A percentile compares a stretch with the other conserved stretches of the same genome.
Conservation (phyloP, 2,888 invertebrate species). For the Trypoxylon attenuatum region DNA sequence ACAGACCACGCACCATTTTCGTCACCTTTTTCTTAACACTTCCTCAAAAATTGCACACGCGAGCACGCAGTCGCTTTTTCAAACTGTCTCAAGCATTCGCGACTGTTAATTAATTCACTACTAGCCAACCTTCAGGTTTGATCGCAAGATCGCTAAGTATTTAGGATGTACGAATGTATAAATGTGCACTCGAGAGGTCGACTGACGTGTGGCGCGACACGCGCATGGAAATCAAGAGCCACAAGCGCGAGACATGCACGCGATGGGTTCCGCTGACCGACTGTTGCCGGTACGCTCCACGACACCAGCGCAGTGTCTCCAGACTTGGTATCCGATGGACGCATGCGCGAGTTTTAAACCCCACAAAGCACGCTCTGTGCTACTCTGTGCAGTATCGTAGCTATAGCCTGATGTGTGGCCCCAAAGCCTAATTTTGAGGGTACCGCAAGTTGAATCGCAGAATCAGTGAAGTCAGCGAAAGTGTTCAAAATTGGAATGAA, state of each 20-base stretch:
- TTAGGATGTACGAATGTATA: slow-evolving; percentile 32
- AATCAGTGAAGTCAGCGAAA: too few species aligned
- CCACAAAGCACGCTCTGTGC: too few species aligned
- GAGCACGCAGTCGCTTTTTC: background rate
- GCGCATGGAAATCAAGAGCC: slow-evolving; percentile 20
- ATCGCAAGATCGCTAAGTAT: too few species aligned
- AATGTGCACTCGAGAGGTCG: slow-evolving; percentile 15
- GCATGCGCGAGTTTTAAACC: too few species aligned
- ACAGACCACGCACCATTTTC: slow-evolving; percentile 89
- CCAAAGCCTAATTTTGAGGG: too few species aligned
- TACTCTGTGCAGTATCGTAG: too few species aligned
- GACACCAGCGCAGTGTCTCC: slow-evolving; percentile 3
- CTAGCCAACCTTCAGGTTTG: too few species aligned
- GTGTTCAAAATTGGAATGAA: too few species aligned
- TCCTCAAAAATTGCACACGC: background rate
- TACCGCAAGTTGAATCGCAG: too few species aligned
- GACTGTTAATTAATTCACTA: background rate
- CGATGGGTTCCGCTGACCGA: slow-evolving; percentile 40
- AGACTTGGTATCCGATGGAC: too few species aligned
- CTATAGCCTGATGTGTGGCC: too few species aligned
- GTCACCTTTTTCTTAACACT: background rate
- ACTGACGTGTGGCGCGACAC: slow-evolving; percentile 22
- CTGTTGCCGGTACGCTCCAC: slow-evolving; percentile 20
- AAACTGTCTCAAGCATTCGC: background rate
- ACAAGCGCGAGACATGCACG: slow-evolving; percentile 24